phyloP scores from a whole-genome alignment of 2,113 vertebrate genomes.

The Gopherus flavomarginatus region DNA sequence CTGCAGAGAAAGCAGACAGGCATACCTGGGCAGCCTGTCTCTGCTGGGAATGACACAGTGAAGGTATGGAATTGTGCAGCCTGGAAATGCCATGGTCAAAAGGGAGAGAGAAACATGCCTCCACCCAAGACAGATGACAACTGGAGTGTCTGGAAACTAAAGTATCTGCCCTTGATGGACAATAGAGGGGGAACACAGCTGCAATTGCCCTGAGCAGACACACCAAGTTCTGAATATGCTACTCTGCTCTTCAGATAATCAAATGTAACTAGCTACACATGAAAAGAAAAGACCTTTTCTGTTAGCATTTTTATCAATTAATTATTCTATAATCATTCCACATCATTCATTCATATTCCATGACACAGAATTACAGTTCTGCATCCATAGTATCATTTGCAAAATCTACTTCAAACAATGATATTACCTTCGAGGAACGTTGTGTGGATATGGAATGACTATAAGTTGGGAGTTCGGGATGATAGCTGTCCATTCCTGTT shows the following conservation, averaged over 20 bases:
- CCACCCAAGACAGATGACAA: background rate
- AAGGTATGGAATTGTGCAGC: background rate
- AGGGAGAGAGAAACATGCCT: background rate
- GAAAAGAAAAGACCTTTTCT: background rate
- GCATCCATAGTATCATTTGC: background rate
- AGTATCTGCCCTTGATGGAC: background rate
- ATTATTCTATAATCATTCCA: background rate
- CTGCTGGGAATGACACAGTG: background rate
- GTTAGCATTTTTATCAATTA: background rate
- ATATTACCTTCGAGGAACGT: conserved; percentile 89
- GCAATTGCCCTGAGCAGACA: background rate
- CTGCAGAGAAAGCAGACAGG: background rate
- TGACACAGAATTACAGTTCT: background rate
- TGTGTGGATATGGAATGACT: conserved; percentile 94
- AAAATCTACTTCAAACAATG: conserved; percentile 7
- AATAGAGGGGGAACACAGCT: background rate
- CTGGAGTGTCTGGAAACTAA: background rate
- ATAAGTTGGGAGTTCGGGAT: conserved; percentile 99
- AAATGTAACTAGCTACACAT: conserved; percentile 7
- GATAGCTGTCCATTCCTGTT: conserved; percentile 97
- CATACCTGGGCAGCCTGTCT: background rate
- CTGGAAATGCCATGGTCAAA: background rate
- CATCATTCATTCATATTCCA: background rate
- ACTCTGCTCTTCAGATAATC: background rate
- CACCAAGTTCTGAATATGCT: background rate